phyloP scores from a whole-genome alignment of 2,888 invertebrate genomes.

The Oscheius sp. region DNA sequence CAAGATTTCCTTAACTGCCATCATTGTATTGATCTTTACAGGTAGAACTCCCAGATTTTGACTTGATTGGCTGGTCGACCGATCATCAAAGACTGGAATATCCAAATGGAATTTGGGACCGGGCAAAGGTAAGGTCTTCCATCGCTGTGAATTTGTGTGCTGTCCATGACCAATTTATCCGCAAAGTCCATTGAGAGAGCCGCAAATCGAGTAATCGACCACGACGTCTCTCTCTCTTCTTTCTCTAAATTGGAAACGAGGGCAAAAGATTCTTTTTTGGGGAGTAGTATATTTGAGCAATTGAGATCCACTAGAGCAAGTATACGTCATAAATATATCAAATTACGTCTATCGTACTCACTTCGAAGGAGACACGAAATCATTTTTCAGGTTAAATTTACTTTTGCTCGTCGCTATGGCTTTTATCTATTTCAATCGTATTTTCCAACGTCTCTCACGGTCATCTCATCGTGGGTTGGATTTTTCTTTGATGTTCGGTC shows the following conservation, averaged over 20 bases:
- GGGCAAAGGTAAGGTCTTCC: conserved; percentile 46
- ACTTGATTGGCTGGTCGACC: conserved; percentile 69
- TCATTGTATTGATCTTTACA: too few relatives aligned
- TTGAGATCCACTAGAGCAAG: not conserved
- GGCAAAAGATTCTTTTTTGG: not conserved
- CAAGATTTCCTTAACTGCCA: too few relatives aligned
- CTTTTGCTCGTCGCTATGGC: conserved; percentile 70
- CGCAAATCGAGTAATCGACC: conserved; percentile 30
- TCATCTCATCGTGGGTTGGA: conserved; percentile 70
- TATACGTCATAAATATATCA: not conserved
- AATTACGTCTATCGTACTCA: not conserved
- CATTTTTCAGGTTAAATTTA: conserved; percentile 66
- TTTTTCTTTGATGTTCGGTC: conserved; percentile 70
- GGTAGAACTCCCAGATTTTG: conserved; percentile 70
- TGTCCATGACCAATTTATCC: not conserved
- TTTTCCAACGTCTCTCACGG: conserved; percentile 68
- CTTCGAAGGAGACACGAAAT: not conserved
- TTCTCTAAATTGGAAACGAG: not conserved
- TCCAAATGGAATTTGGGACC: conserved; percentile 70
- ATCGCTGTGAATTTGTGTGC: not conserved
- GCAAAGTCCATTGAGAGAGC: conserved; percentile 18
- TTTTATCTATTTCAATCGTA: conserved; percentile 70
- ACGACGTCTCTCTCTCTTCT: conserved; percentile 19
- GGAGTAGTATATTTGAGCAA: not conserved
- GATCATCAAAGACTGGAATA: conserved; percentile 67